These are phyloP conservation scores for Agriopis marginaria DNA, from an alignment of 2,888 invertebrate genomes.

Conservation along the genomic window DNA sequence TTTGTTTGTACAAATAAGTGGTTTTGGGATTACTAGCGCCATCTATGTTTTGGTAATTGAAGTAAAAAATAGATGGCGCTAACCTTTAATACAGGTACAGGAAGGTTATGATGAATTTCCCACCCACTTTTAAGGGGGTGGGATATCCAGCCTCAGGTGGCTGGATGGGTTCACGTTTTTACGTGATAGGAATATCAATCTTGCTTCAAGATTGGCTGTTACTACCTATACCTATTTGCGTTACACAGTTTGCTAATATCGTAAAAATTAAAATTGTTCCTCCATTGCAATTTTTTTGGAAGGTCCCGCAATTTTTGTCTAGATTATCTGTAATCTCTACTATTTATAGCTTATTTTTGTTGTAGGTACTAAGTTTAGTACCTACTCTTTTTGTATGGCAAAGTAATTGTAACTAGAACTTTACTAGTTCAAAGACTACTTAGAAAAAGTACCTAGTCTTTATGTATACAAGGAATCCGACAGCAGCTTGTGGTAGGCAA, in stretches of 20 bases:
- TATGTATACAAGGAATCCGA: no score
- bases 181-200: not conserved
- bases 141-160: not conserved
- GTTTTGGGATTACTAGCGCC: constrained; percentile 46
- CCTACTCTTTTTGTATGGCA: no score
- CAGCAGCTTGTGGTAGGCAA: no score
- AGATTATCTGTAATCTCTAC: not conserved
- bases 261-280: not conserved
- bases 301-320: not conserved
- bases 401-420: no score
- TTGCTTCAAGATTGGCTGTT: no score
- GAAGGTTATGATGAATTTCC: not conserved
- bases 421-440: not conserved
- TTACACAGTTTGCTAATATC: no score
- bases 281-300: not conserved
- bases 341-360: not conserved
- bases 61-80: constrained; percentile 42
- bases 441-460: no score
- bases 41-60: constrained; percentile 42
- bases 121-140: not conserved
- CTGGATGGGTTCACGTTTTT: constrained; percentile 1
- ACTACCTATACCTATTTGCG: no score
- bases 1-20: no score
- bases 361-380: no score
- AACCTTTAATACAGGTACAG: not conserved